phyloP scores from a whole-genome alignment of 2,113 vertebrate genomes.

The Fukomys damarensis region DNA sequence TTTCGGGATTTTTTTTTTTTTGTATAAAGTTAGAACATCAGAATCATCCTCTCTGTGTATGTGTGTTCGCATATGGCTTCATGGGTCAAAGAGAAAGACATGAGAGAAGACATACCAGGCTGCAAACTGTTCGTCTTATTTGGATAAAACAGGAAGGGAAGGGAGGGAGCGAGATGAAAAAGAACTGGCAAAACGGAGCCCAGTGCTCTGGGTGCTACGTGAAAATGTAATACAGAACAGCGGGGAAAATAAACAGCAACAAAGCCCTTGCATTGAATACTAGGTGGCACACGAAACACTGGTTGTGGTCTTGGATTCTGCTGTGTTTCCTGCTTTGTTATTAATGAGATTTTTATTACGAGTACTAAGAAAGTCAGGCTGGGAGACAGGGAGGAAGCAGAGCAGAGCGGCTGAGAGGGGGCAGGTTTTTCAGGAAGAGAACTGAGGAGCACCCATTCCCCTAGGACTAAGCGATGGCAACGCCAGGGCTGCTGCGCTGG shows the following conservation, averaged over 20 bases:
- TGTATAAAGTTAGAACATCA: background rate
- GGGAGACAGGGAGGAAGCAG: too few relatives aligned
- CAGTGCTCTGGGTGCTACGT: too few relatives aligned
- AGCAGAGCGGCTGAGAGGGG: background rate
- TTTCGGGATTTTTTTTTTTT: background rate
- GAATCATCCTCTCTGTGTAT: background rate
- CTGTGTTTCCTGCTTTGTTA: background rate
- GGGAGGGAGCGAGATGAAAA: too few relatives aligned
- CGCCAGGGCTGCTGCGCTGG: accelerated
- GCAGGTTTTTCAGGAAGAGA: too few relatives aligned
- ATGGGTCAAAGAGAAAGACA: background rate
- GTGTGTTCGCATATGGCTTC: background rate
- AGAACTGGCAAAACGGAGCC: background rate
- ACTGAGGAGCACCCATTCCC: accelerated
- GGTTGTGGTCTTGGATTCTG: background rate
- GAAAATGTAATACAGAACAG: background rate
- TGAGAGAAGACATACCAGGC: accelerated
- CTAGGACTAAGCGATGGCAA: background rate
- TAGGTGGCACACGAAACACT: accelerated
- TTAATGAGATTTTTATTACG: background rate
- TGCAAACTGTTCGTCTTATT: background rate
- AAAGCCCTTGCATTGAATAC: background rate
- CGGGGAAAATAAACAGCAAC: background rate
- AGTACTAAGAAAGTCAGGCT: background rate
- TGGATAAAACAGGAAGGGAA: background rate